Percentiles rank a stretch among this genome's conserved stretches.
These are phyloP conservation scores for Scaptomyza flava DNA, from an alignment of 2,888 invertebrate species.

Conservation along the genomic window DNA sequence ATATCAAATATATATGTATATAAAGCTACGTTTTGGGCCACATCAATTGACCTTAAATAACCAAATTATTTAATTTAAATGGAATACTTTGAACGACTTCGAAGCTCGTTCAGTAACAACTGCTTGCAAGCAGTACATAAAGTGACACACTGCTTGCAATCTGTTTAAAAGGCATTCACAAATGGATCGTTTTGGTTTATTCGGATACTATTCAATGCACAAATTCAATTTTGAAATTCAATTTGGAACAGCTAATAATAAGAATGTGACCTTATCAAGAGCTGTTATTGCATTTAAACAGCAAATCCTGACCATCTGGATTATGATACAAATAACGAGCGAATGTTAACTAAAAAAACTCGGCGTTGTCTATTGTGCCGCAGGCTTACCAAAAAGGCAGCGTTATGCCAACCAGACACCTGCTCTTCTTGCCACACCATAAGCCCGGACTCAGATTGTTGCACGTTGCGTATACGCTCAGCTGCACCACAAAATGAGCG, in stretches of 20 bases:
- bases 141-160: neutral
- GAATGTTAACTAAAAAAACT: no score
- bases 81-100: neutral
- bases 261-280: constrained; percentile 16
- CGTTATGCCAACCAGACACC: constrained; percentile 72
- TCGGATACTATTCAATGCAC: no score
- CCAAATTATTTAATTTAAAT: constrained; percentile 8
- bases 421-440: constrained; percentile 17
- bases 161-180: neutral
- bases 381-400: constrained; percentile 32
- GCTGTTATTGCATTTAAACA: constrained; percentile 5
- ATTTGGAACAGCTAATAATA: neutral
- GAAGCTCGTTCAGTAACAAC: neutral
- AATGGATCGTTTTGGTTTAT: no score
- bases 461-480: constrained; percentile 80
- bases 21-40: constrained; percentile 17
- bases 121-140: neutral
- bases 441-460: constrained; percentile 23
- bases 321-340: constrained; percentile 59
- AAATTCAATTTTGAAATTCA: neutral
- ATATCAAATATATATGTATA: constrained; percentile 44
- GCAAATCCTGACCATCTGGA: constrained; percentile 37
- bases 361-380: no score
- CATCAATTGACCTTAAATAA: constrained; percentile 10
- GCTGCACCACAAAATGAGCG: constrained; percentile 82